Conservation (phyloP, 2,888 invertebrate genomes). For the Rapana venosa region DNA sequence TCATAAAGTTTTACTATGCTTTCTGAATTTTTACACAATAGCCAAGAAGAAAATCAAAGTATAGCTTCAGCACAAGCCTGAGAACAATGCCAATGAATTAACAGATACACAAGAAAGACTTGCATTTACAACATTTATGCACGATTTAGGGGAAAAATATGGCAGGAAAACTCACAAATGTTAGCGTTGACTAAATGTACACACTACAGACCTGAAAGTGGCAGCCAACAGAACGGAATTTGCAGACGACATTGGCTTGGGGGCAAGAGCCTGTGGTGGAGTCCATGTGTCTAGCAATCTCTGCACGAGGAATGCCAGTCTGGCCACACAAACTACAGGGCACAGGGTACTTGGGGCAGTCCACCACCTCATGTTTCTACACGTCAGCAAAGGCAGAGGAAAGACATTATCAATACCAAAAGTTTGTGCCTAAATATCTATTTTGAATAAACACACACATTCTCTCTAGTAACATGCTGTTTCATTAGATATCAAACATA, state of each 20-base stretch:
- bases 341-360: conserved; percentile 69
- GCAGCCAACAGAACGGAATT: conserved; percentile 67
- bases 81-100: too few relatives aligned
- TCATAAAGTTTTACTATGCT: too few relatives aligned
- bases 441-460: background rate
- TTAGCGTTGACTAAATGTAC: too few relatives aligned
- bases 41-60: too few relatives aligned
- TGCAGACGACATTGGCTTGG: conserved; percentile 61
- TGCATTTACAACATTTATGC: too few relatives aligned
- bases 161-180: background rate
- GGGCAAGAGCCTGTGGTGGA: conserved; percentile 67
- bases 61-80: too few relatives aligned
- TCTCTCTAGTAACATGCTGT: too few relatives aligned
- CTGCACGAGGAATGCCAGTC: conserved; percentile 62
- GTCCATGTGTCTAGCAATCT: conserved; percentile 66
- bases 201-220: conserved; percentile 58
- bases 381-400: conserved; percentile 15
- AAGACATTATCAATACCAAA: background rate
- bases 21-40: too few relatives aligned
- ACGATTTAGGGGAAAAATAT: too few relatives aligned
- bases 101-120: too few relatives aligned
- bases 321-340: conserved; percentile 68
- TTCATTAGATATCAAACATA: too few relatives aligned
- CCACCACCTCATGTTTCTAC: conserved; percentile 70
- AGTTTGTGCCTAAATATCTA: too few relatives aligned